Percentiles rank a stretch among this genome's conserved stretches.
phyloP scores from a whole-genome alignment of 2,113 vertebrate species.

The Protobothrops mucrosquamatus region DNA sequence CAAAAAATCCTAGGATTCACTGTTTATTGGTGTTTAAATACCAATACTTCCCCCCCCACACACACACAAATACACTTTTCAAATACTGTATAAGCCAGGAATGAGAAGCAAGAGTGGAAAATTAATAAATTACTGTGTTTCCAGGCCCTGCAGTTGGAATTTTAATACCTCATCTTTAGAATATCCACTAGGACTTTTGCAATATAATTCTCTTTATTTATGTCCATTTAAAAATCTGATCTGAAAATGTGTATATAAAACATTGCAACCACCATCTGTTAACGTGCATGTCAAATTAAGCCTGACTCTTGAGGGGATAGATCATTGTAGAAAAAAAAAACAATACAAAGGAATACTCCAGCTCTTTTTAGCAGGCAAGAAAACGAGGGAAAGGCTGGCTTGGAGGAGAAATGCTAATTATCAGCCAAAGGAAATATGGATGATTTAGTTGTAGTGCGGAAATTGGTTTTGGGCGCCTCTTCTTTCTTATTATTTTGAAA shows the following conservation, averaged over 20 bases:
- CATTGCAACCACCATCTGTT: not conserved
- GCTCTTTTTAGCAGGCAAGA: not conserved
- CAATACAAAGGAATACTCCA: not conserved
- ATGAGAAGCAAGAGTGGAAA: not conserved
- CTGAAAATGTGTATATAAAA: not conserved
- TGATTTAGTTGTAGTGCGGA: conserved; percentile 1
- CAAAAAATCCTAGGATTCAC: not conserved
- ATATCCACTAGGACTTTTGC: not conserved
- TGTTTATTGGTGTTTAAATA: not conserved
- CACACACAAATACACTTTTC: not conserved
- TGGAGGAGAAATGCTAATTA: not conserved
- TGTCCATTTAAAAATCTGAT: not conserved
- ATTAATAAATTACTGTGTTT: not conserved
- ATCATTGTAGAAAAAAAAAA: not conserved
- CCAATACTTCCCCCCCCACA: no score
- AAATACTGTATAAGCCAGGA: not conserved
- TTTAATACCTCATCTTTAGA: not conserved
- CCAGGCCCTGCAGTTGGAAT: not conserved
- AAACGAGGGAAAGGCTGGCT: not conserved
- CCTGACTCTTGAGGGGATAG: not conserved
- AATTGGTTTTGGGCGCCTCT: conserved; percentile 14
- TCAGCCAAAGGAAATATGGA: not conserved
- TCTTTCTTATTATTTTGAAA: conserved; percentile 6
- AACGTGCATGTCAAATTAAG: conserved; percentile 20
- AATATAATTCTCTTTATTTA: not conserved